Percentiles rank a stretch among this genome's conserved stretches.
Conservation (phyloP, 2,113 vertebrate species). For the Oceanodroma tethys region DNA sequence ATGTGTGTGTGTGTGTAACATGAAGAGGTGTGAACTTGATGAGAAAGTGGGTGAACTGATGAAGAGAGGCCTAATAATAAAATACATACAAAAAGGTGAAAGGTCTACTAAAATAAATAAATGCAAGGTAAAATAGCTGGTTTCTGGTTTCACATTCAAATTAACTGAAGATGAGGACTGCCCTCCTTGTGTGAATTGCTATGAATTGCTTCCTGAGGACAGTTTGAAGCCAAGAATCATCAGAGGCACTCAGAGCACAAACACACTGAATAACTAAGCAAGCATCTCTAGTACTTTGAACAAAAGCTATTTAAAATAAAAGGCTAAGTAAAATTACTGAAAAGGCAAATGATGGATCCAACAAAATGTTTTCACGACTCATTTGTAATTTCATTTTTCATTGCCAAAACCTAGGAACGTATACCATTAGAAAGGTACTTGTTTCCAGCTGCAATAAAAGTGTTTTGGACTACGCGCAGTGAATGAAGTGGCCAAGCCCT, state of each 20-base stretch:
- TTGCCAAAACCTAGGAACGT: constrained; percentile 12
- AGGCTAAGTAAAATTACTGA: background rate
- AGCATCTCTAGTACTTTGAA: background rate
- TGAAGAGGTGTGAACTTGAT: background rate
- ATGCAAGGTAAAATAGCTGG: background rate
- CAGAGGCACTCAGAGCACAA: background rate
- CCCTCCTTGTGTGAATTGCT: background rate
- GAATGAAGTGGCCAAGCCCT: background rate
- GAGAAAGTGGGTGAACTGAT: background rate
- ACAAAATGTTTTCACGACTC: background rate
- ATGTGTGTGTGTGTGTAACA: too few species aligned
- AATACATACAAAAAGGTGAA: background rate
- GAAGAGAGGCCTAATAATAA: background rate
- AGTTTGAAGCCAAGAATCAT: constrained; percentile 13
- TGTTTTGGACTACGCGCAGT: background rate
- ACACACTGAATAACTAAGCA: background rate
- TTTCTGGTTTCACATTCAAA: background rate
- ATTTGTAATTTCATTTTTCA: background rate
- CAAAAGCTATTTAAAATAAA: background rate
- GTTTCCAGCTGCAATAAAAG: background rate
- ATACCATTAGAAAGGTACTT: background rate
- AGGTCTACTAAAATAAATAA: background rate
- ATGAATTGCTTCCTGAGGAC: constrained; percentile 12
- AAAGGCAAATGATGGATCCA: background rate
- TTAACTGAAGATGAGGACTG: background rate